Conservation (phyloP, 2,797 vertebrate genomes). For the Masticophis lateralis region DNA sequence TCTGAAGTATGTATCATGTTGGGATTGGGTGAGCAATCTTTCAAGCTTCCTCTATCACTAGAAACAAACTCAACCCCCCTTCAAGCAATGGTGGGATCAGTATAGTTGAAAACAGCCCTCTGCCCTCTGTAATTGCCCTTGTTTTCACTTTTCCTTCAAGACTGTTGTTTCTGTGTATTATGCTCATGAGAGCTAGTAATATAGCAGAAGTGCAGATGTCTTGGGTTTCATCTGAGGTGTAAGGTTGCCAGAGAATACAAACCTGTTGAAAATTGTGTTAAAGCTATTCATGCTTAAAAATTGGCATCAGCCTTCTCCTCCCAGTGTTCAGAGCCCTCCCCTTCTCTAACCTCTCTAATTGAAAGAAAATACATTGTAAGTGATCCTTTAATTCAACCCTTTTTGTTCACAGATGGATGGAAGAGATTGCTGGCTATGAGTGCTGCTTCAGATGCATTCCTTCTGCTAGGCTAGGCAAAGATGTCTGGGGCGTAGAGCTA, state of each 20-base stretch:
- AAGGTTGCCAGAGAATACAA: constrained; percentile 50
- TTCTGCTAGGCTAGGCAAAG: constrained; percentile 19
- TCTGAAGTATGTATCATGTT: constrained; percentile 57
- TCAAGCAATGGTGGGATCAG: constrained; percentile 64
- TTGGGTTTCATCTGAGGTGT: constrained; percentile 14
- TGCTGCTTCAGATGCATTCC: constrained; percentile 2
- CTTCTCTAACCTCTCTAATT: constrained; percentile 21
- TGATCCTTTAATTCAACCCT: constrained; percentile 28
- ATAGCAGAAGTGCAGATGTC: constrained; percentile 9
- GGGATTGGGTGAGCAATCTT: constrained; percentile 64
- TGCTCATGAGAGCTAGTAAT: constrained; percentile 54
- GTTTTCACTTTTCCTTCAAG: constrained; percentile 52
- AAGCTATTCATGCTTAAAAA: constrained; percentile 49
- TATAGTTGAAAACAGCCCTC: constrained; percentile 65
- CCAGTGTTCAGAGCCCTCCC: constrained; percentile 5
- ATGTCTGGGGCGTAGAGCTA: not conserved
- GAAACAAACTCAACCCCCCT: constrained; percentile 66
- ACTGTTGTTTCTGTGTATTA: constrained; percentile 58
- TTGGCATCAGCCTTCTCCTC: not conserved
- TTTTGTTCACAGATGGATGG: constrained; percentile 43
- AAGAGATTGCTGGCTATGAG: not conserved
- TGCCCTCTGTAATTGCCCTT: constrained; percentile 57
- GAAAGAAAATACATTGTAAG: constrained; percentile 37
- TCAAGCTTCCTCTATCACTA: constrained; percentile 65
- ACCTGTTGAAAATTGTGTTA: constrained; percentile 49